Percentiles rank a stretch among this genome's conserved stretches.
These are phyloP conservation scores for Oryzias dopingdopingensis DNA, from an alignment of 2,797 vertebrate species.

Conservation along the genomic window DNA sequence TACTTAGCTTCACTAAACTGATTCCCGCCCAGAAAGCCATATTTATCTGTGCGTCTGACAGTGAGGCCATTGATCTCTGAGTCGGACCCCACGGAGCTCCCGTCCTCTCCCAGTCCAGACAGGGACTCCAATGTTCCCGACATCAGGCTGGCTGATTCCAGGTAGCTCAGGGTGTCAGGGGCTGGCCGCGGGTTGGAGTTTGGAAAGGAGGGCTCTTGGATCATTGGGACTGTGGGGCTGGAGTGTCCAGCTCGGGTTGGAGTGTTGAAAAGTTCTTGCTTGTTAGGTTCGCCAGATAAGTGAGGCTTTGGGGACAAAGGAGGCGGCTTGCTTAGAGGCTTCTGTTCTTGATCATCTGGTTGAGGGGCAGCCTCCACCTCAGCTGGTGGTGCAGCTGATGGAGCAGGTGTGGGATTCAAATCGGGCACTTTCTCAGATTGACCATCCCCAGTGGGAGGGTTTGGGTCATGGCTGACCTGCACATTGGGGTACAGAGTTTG, in stretches of 20 bases:
- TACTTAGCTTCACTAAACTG: conserved; percentile 81
- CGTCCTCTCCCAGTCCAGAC: conserved; percentile 82
- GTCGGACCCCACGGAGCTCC: conserved; percentile 89
- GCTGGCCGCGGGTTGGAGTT: conserved; percentile 60
- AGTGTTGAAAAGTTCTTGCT: conserved; percentile 39
- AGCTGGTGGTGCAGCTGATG: conserved; percentile 9
- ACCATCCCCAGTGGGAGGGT: conserved; percentile 34
- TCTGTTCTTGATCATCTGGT: conserved; percentile 46
- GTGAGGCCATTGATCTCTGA: conserved; percentile 86
- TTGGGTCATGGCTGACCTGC: conserved; percentile 60
- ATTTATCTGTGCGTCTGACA: conserved; percentile 86
- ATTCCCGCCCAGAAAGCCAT: conserved; percentile 88
- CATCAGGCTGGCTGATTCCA: conserved; percentile 90
- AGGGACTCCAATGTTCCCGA: conserved; percentile 90
- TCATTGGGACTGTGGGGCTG: conserved; percentile 64
- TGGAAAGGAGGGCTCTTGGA: conserved; percentile 69
- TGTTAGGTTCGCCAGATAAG: conserved; percentile 16
- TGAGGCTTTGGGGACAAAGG: conserved; percentile 41
- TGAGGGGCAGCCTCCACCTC: conserved; percentile 44
- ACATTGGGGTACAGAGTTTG: conserved; percentile 72
- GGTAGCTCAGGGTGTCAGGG: conserved; percentile 84
- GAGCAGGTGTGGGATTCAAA: conserved; percentile 32
- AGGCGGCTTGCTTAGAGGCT: conserved; percentile 28
- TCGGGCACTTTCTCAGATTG: conserved; percentile 40
- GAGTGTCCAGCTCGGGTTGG: conserved; percentile 47